Percentiles rank a stretch among this genome's conserved stretches.
phyloP scores from a whole-genome alignment of 23 tunicate genomes.

The Phallusia fumigata region DNA sequence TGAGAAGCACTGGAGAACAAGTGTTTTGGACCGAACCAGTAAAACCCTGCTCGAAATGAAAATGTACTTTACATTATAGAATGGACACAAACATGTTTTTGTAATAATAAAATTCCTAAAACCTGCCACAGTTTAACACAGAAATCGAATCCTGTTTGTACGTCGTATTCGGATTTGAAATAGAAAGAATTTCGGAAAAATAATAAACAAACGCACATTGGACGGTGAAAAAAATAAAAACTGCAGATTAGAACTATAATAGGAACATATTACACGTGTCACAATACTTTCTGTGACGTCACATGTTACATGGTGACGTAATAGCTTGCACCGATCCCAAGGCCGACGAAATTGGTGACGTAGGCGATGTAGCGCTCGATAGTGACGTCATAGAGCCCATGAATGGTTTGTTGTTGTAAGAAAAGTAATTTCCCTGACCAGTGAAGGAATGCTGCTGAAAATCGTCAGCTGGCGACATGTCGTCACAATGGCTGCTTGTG shows the following conservation, averaged over 20 bases:
- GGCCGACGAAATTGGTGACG: conserved; percentile 19
- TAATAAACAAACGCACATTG: neutral
- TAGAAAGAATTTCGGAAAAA: neutral
- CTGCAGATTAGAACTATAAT: neutral
- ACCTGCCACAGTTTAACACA: too few species aligned
- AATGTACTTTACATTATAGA: too few species aligned
- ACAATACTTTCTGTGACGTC: neutral
- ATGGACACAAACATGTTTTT: too few species aligned
- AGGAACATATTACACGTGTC: neutral
- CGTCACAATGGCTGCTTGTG: conserved; percentile 20
- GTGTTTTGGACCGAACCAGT: too few species aligned
- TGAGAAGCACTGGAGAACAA: too few species aligned
- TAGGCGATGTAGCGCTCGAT: conserved; percentile 5
- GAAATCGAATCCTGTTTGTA: too few species aligned
- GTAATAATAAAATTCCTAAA: too few species aligned
- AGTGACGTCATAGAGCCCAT: conserved; percentile 22
- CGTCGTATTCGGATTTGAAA: too few species aligned
- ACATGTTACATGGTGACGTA: conserved; percentile 24
- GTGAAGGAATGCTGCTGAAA: neutral
- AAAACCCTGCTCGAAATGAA: too few species aligned
- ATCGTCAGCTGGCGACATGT: neutral
- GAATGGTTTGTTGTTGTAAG: neutral
- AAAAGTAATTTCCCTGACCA: neutral
- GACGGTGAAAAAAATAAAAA: neutral
- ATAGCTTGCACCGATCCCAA: conserved; percentile 10